A percentile compares a stretch with the other conserved stretches of the same genome.
phyloP scores from a whole-genome alignment of 2,113 vertebrate genomes.

The Chamaea fasciata region DNA sequence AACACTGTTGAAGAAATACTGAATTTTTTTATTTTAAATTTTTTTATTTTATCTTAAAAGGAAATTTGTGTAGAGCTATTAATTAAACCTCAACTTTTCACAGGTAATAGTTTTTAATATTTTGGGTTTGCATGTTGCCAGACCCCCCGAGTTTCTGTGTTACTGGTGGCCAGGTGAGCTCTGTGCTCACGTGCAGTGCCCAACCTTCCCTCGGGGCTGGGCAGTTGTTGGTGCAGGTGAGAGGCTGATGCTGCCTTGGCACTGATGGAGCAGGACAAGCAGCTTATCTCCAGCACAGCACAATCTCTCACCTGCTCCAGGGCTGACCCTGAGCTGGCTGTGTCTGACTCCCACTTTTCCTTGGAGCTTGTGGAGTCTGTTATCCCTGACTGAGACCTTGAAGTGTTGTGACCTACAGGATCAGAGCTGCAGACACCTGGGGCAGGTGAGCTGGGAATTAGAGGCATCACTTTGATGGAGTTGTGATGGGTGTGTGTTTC shows the following conservation, averaged over 20 bases:
- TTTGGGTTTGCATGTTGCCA: neutral
- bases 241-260: neutral
- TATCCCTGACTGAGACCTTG: accelerated
- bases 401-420: accelerated
- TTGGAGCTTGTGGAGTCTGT: neutral
- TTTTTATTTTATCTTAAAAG: neutral
- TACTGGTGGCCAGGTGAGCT: neutral
- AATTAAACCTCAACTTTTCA: neutral
- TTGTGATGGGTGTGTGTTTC: neutral
- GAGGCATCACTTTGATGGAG: neutral
- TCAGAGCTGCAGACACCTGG: accelerated
- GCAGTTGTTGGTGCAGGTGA: neutral
- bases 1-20: neutral
- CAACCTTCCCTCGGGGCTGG: neutral
- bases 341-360: neutral
- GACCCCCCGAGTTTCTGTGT: accelerated
- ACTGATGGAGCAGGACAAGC: neutral
- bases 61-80: neutral
- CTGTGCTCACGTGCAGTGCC: neutral
- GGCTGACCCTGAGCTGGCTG: neutral
- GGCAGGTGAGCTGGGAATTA: neutral
- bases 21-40: no score
- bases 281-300: neutral
- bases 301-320: neutral
- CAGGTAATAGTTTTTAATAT: neutral